These are phyloP conservation scores for Rhegmatorhina hoffmannsi DNA, from an alignment of 2,113 vertebrate genomes.

Conservation along the genomic window DNA sequence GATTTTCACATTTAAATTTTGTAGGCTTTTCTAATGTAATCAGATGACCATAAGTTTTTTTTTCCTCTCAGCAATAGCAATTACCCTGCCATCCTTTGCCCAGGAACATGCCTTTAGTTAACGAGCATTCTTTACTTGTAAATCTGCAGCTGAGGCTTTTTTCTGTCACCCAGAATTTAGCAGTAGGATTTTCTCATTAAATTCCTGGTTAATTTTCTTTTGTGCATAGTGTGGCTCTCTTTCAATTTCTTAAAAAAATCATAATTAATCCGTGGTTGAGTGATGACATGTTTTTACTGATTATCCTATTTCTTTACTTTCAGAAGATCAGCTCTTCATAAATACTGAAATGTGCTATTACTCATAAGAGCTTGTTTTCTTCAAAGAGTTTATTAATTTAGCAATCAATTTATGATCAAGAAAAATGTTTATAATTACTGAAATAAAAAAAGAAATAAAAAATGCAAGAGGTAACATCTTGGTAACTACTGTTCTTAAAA, in stretches of 20 bases:
- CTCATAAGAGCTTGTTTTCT: neutral
- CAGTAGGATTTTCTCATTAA: neutral
- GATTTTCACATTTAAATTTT: neutral
- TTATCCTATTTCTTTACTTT: neutral
- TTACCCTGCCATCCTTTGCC: neutral
- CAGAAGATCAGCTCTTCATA: neutral
- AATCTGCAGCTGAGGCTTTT: fast-evolving
- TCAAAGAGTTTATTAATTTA: neutral
- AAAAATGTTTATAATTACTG: neutral
- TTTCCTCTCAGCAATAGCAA: neutral
- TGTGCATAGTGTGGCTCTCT: neutral
- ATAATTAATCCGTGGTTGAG: neutral
- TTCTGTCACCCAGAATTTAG: neutral
- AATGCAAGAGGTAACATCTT: neutral
- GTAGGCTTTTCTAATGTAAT: neutral
- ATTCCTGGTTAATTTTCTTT: neutral
- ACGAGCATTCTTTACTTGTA: neutral
- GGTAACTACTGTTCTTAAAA: neutral
- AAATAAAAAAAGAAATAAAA: neutral
- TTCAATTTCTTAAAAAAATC: neutral
- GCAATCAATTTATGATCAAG: neutral
- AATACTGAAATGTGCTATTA: neutral
- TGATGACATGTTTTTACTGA: neutral
- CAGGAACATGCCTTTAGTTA: neutral
- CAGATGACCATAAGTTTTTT: neutral